Conservation (phyloP, 2,113 vertebrate species). For the Fregetta grallaria region DNA sequence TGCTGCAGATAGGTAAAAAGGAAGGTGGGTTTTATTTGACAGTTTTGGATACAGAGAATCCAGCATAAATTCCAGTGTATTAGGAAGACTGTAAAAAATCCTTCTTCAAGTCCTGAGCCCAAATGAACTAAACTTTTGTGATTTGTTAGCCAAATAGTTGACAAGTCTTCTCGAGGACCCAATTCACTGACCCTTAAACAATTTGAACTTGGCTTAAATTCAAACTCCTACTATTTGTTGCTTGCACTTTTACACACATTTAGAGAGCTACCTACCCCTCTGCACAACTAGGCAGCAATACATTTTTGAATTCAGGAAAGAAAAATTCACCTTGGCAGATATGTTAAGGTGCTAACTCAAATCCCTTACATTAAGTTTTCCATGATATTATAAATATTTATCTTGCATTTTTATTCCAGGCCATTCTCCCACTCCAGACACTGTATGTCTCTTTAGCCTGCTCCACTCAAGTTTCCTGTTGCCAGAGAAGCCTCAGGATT, state of each 20-base stretch:
- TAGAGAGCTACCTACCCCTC: background rate
- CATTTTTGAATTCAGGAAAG: conserved; percentile 13
- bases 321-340: conserved; percentile 26
- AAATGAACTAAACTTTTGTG: background rate
- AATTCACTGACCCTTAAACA: background rate
- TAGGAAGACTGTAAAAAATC: background rate
- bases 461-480: background rate
- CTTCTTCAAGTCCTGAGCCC: background rate
- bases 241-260: background rate
- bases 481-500: conserved; percentile 2
- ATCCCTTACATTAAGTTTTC: conserved; percentile 2
- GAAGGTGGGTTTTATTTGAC: background rate
- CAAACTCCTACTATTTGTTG: background rate
- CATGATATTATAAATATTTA: conserved; percentile 36
- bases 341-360: conserved; percentile 4
- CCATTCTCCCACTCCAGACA: background rate
- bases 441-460: background rate
- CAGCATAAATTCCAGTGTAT: background rate
- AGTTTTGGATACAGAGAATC: conserved; percentile 6
- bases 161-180: background rate
- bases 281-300: background rate
- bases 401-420: conserved; percentile 30
- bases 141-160: background rate
- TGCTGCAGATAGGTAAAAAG: background rate
- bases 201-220: background rate